These are phyloP conservation scores for Sinosuthora webbiana DNA, from an alignment of 2,113 vertebrate species.

Conservation along the genomic window DNA sequence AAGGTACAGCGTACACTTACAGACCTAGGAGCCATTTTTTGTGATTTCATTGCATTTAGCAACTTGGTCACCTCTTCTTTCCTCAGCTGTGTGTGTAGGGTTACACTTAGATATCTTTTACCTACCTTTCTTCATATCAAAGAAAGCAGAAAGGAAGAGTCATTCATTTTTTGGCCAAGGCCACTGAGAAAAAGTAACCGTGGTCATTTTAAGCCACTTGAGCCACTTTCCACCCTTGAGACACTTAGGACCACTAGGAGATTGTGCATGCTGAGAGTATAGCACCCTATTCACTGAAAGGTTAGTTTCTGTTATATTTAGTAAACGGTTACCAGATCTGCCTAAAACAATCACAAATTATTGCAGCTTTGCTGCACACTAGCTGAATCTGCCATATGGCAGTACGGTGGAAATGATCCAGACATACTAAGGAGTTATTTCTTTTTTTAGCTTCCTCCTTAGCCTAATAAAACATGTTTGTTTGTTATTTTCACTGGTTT, in stretches of 20 bases:
- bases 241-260: not conserved
- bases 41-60: not conserved
- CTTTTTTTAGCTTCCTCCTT: not conserved
- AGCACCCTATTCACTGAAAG: not conserved
- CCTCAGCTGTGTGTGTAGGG: not conserved
- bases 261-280: not conserved
- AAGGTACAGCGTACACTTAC: not conserved
- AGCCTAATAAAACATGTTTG: not conserved
- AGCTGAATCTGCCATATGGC: not conserved
- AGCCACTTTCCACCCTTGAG: not conserved
- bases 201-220: not conserved
- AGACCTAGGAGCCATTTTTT: not conserved
- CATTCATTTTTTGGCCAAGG: not conserved
- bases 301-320: not conserved
- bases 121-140: not conserved
- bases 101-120: not conserved
- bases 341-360: conserved; percentile 30
- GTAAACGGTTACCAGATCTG: not conserved
- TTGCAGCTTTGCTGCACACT: not conserved
- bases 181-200: not conserved
- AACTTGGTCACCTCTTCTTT: not conserved
- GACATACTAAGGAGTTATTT: not conserved
- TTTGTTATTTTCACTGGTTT: not conserved
- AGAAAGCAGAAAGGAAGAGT: not conserved
- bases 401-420: not conserved